Base-by-base conservation (phyloP, 2,797 vertebrate genomes). In the Babyrousa celebensis region DNA sequence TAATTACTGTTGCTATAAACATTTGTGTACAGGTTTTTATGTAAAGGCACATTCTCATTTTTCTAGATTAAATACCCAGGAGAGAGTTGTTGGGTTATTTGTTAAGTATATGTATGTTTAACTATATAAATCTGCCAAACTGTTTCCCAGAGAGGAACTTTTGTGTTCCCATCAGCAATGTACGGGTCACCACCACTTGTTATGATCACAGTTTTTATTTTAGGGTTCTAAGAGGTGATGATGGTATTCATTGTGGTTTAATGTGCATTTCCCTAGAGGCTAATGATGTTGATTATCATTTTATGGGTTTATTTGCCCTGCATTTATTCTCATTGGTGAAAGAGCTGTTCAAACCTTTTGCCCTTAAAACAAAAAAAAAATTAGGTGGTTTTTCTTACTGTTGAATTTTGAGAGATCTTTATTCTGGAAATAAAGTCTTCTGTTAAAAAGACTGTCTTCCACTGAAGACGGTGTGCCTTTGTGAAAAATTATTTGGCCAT, bases 291-390 rank as follows among this genome's bases (percentile, higher is more conserved):
- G n/a, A 79, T 23, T 54, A 62, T 23, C 15, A 14, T 48, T 29
- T 92, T 29, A 12, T 88, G 43, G 23, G 3, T 1, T 36, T 72
- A 18, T 52, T 78, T 78, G n/a, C 6, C 17, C 17, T 20, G 27
- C 29, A 21, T 79, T 85, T 78, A 63, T 85, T 88, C 84, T 92
- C 63, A 58, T 11, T 72, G 68, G 68, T 86, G 48, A 67, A 75
- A 85, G 23, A 12, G 32, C 74, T 25, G 1, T 58, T 58, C 36
- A 21, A 32, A 52, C 12, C n/a, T 93, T 90, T 85, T 62, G 65
- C n/a, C n/a, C 40, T 29, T 65, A 77, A 16, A 48, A 54, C 48
- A 54, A 12, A 54, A 36, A 67, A 75, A 84, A 43, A 80, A 48
- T 40, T 20, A 60, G 54, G 21, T 71, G 6, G 6, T 12, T 71